Evolutionary conservation across 2,888 invertebrate species (phyloP).

Genomic region (Coenonympha glycerion): DNA sequence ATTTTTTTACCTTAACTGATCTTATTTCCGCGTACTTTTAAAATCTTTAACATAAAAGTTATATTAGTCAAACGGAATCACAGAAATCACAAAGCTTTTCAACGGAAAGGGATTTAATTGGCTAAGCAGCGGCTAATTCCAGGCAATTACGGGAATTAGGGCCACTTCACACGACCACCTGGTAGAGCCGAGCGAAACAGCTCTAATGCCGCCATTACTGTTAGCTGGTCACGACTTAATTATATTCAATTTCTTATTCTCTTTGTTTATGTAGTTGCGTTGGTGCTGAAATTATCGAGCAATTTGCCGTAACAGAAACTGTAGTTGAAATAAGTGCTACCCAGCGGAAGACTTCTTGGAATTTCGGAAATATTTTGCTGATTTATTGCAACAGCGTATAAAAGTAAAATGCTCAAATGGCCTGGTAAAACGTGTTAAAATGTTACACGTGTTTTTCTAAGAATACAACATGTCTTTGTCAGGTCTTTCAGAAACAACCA

Average conservation of each 20-base stretch:
- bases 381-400: no score
- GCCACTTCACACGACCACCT: conserved; percentile 15
- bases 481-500: no score
- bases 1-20: no score
- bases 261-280: background rate
- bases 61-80: conserved; percentile 10
- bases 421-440: no score
- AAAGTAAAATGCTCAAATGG: no score
- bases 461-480: no score
- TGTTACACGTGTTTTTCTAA: no score
- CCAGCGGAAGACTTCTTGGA: no score
- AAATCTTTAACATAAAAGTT: background rate
- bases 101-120: conserved; percentile 25
- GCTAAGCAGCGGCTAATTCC: conserved; percentile 23
- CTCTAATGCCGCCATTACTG: conserved; percentile 6
- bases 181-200: background rate
- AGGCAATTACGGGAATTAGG: conserved; percentile 26
- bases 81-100: conserved; percentile 24
- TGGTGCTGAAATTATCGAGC: background rate
- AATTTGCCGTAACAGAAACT: no score
- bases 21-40: background rate
- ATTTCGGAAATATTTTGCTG: no score
- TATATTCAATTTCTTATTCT: conserved; percentile 6
- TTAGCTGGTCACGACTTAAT: conserved; percentile 8
- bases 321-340: no score